A percentile compares a stretch with the other conserved stretches of the same genome.
Conservation (phyloP, 1,140 invertebrate species). For the Paraescarpia echinospica region DNA sequence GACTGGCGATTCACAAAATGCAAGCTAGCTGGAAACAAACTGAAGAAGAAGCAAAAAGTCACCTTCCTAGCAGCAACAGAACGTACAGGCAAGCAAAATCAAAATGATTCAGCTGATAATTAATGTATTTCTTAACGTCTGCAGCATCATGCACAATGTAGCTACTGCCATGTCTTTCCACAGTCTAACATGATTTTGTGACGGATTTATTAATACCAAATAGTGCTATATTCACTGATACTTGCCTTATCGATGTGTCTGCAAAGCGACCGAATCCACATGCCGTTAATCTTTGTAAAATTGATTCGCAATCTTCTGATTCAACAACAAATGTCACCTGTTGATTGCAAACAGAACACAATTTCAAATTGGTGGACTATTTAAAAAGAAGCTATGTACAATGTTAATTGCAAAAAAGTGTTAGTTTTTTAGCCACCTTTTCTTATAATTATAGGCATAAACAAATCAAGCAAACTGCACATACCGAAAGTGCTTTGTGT, state of each 20-base stretch:
- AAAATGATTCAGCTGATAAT: neutral
- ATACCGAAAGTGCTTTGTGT: too few relatives aligned
- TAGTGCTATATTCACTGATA: neutral
- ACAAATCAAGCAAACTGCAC: too few relatives aligned
- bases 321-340: constrained; percentile 11
- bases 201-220: neutral
- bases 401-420: too few relatives aligned
- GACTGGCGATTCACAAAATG: neutral
- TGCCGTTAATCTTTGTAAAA: neutral
- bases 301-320: neutral
- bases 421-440: too few relatives aligned
- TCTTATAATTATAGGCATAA: too few relatives aligned
- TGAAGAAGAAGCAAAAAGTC: neutral
- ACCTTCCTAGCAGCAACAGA: neutral
- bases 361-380: too few relatives aligned
- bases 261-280: constrained; percentile 10
- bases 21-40: neutral
- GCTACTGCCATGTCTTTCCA: neutral
- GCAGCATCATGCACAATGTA: neutral
- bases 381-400: too few relatives aligned
- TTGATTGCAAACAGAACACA: neutral
- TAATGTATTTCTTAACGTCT: neutral
- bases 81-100: neutral
- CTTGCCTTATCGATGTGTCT: constrained; percentile 3
- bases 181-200: neutral